Evolutionary conservation across 1,140 invertebrate species (phyloP).

Genomic region (Drosophila pandora): DNA sequence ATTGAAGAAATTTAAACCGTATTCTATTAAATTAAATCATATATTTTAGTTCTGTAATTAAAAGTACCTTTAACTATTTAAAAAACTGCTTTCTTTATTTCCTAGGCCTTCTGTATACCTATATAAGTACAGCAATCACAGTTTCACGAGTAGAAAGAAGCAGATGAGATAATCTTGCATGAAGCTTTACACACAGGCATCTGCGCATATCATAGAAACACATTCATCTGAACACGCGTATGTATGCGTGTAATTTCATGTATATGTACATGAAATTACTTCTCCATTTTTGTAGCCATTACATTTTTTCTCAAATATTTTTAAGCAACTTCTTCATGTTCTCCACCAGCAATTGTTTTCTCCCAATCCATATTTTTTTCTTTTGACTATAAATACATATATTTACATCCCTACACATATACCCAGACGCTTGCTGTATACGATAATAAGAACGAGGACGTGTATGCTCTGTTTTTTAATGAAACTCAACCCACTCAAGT

Average conservation of each 20-base stretch:
- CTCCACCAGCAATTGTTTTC: constrained; percentile 50
- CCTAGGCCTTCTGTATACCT: constrained; percentile 8
- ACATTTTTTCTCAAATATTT: constrained; percentile 70
- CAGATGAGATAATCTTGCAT: constrained; percentile 47
- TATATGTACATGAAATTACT: constrained; percentile 15
- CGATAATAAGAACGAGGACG: constrained; percentile 4
- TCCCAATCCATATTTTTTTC: constrained; percentile 13
- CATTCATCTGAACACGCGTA: not conserved
- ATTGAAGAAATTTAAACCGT: no score
- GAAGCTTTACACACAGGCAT: constrained; percentile 48
- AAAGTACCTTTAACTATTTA: no score
- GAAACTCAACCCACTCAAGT: constrained; percentile 74
- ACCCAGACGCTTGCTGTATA: not conserved
- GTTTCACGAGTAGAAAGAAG: constrained; percentile 62
- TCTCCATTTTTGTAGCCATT: constrained; percentile 43
- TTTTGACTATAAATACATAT: constrained; percentile 5
- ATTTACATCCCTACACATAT: no score
- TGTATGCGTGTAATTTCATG: constrained; percentile 2
- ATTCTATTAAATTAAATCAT: no score
- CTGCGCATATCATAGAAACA: constrained; percentile 41
- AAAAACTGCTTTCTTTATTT: no score
- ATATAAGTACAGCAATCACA: constrained; percentile 53
- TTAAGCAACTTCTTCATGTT: constrained; percentile 67
- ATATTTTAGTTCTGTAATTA: no score
- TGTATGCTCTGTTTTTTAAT: constrained; percentile 64